Evolutionary conservation across 2,113 vertebrate species (phyloP).

Genomic region (Centropus unirufus): DNA sequence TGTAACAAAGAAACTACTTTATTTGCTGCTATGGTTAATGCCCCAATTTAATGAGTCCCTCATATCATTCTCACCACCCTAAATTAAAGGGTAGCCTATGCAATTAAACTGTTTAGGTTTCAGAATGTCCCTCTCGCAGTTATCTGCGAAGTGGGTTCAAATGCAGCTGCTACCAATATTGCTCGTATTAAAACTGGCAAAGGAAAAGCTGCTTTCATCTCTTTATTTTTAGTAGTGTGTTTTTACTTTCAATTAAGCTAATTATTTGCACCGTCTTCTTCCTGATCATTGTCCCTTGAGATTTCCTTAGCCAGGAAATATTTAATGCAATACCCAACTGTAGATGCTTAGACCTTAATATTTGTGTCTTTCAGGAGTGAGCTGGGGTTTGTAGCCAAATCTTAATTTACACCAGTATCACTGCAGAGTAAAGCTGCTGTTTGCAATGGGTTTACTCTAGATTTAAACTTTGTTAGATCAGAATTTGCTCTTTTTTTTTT

Average conservation of each 20-base stretch:
- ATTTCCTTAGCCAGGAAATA: slow-evolving; percentile 40
- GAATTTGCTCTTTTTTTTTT: not conserved
- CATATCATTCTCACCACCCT: slow-evolving; percentile 67
- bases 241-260: slow-evolving; percentile 46
- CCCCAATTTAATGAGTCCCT: slow-evolving; percentile 71
- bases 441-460: not conserved
- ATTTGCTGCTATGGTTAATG: slow-evolving; percentile 71
- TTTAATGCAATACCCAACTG: not conserved
- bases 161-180: slow-evolving; percentile 42
- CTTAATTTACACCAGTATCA: not conserved
- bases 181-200: not conserved
- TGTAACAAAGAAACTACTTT: slow-evolving; percentile 71
- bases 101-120: slow-evolving; percentile 62
- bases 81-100: slow-evolving; percentile 73
- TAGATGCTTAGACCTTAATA: not conserved
- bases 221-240: not conserved
- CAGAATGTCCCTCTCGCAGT: slow-evolving; percentile 34
- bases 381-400: not conserved
- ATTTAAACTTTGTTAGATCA: not conserved
- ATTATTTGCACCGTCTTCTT: slow-evolving; percentile 51
- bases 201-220: slow-evolving; percentile 33
- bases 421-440: not conserved
- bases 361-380: not conserved
- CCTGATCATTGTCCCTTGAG: slow-evolving; percentile 24
- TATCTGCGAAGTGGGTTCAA: slow-evolving; percentile 15